Evolutionary conservation across 2,797 vertebrate species (phyloP).

Genomic region (Esox masquinongy): DNA sequence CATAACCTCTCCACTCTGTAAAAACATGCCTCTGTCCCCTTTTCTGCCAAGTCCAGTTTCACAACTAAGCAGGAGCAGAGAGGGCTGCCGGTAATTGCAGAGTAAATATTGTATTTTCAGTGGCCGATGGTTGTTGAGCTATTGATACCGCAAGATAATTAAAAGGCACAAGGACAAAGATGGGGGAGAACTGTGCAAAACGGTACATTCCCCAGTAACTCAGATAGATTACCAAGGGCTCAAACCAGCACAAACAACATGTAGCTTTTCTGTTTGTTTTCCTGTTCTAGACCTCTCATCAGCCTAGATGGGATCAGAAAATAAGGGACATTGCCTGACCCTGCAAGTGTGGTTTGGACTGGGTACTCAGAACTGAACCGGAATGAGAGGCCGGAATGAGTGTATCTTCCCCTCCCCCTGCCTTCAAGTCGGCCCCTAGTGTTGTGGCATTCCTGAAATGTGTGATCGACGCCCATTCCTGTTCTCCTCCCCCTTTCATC

Average conservation of each 20-base stretch:
- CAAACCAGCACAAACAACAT: background rate
- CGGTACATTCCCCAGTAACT: conserved; percentile 7
- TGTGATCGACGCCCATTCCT: conserved; percentile 34
- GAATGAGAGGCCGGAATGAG: conserved; percentile 38
- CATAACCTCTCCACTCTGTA: conserved; percentile 31
- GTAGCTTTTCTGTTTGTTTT: background rate
- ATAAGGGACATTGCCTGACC: background rate
- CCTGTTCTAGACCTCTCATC: background rate
- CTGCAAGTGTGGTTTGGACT: conserved; percentile 18
- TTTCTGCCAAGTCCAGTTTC: conserved; percentile 34
- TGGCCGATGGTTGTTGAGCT: conserved; percentile 19
- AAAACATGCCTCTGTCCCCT: conserved; percentile 35
- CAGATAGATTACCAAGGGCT: background rate
- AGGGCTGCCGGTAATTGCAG: conserved; percentile 38
- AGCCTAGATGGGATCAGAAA: background rate
- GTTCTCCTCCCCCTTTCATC: background rate
- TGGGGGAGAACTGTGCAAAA: conserved; percentile 10
- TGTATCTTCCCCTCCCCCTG: conserved; percentile 17
- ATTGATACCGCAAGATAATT: conserved; percentile 18
- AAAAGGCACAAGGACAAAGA: conserved; percentile 43
- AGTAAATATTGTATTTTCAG: conserved; percentile 75
- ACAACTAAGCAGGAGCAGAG: conserved; percentile 3
- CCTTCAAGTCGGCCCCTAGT: conserved; percentile 7
- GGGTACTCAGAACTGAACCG: conserved; percentile 8
- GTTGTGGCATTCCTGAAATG: conserved; percentile 60